Percentiles rank a stretch among this genome's conserved stretches.
Evolutionary conservation across 2,797 vertebrate genomes (phyloP).

Genomic region (Gobionotothen gibberifrons): DNA sequence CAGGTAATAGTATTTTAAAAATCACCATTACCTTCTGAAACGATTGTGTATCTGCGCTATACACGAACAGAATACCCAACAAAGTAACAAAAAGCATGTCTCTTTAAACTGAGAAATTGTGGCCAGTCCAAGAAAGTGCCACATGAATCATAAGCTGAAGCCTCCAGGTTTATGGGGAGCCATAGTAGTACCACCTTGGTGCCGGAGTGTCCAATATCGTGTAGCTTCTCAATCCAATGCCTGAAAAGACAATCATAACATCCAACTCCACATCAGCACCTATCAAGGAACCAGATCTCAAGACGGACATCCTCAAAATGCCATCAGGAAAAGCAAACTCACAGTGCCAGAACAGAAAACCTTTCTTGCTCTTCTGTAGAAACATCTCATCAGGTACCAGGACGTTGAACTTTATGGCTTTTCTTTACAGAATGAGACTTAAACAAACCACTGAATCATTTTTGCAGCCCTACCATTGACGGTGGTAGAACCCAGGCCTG

Average conservation of each 20-base stretch:
- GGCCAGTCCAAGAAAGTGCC: slow-evolving; percentile 22
- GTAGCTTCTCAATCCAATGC: slow-evolving; percentile 42
- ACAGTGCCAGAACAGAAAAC: slow-evolving; percentile 32
- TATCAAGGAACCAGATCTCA: slow-evolving; percentile 20
- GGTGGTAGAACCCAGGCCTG: slow-evolving; percentile 4
- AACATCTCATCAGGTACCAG: slow-evolving; percentile 37
- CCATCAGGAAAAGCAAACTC: slow-evolving; percentile 26
- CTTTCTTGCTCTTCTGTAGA: slow-evolving; percentile 35
- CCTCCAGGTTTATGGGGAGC: slow-evolving; percentile 1
- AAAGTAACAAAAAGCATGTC: slow-evolving; percentile 74
- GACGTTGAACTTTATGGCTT: slow-evolving; percentile 21
- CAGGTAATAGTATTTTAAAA: slow-evolving; percentile 43
- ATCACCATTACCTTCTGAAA: slow-evolving; percentile 41
- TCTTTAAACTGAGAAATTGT: slow-evolving; percentile 48
- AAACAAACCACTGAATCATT: slow-evolving; percentile 41
- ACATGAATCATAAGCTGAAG: slow-evolving; percentile 8
- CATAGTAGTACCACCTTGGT: slow-evolving; percentile 20
- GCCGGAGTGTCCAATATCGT: slow-evolving; percentile 27
- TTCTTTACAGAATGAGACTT: slow-evolving; percentile 36
- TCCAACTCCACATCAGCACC: slow-evolving; percentile 6
- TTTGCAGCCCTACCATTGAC: slow-evolving; percentile 24
- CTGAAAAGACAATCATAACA: slow-evolving; percentile 24
- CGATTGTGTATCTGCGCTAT: slow-evolving; percentile 56
- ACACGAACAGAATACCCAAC: slow-evolving; percentile 46
- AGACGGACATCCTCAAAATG: slow-evolving; percentile 21